phyloP scores from a whole-genome alignment of 2,797 vertebrate species.

The Myripristis murdjan region DNA sequence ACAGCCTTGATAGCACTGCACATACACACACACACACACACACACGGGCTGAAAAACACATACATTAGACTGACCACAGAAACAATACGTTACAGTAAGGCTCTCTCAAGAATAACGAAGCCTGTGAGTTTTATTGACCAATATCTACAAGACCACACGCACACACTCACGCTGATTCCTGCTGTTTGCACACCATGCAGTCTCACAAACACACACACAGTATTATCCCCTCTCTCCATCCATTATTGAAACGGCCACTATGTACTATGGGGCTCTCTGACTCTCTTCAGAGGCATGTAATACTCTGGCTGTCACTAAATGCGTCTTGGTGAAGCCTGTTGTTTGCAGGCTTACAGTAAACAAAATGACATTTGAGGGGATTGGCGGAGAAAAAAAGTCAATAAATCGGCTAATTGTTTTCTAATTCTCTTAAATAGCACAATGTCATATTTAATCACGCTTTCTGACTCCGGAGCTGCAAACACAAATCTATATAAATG shows the following conservation, averaged over 20 bases:
- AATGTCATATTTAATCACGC: slow-evolving; percentile 1
- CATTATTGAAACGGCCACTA: slow-evolving; percentile 66
- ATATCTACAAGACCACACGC: slow-evolving; percentile 54
- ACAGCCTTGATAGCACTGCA: slow-evolving; percentile 53
- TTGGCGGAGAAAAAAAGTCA: slow-evolving; percentile 24
- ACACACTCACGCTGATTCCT: slow-evolving; percentile 36
- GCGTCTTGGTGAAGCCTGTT: slow-evolving; percentile 24
- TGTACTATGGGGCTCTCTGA: slow-evolving; percentile 43
- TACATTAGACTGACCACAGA: slow-evolving; percentile 57
- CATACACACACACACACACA: slow-evolving; percentile 21
- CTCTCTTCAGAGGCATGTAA: slow-evolving; percentile 32
- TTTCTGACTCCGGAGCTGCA: slow-evolving; percentile 6
- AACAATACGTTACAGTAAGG: slow-evolving; percentile 61
- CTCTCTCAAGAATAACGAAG: slow-evolving; percentile 17
- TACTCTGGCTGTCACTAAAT: slow-evolving; percentile 5
- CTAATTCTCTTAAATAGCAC: slow-evolving; percentile 31
- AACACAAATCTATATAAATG: slow-evolving; percentile 3
- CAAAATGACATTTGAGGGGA: slow-evolving; percentile 4
- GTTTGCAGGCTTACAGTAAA: slow-evolving; percentile 19
- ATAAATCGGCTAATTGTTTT: slow-evolving; percentile 25
- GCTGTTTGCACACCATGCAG: slow-evolving; percentile 49
- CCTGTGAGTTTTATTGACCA: slow-evolving; percentile 69
- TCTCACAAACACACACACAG: slow-evolving; percentile 12
- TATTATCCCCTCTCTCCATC: slow-evolving; percentile 19
- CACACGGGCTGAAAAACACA: slow-evolving; percentile 38